phyloP scores from a whole-genome alignment of 2,113 vertebrate species.

The Platichthys stellatus region DNA sequence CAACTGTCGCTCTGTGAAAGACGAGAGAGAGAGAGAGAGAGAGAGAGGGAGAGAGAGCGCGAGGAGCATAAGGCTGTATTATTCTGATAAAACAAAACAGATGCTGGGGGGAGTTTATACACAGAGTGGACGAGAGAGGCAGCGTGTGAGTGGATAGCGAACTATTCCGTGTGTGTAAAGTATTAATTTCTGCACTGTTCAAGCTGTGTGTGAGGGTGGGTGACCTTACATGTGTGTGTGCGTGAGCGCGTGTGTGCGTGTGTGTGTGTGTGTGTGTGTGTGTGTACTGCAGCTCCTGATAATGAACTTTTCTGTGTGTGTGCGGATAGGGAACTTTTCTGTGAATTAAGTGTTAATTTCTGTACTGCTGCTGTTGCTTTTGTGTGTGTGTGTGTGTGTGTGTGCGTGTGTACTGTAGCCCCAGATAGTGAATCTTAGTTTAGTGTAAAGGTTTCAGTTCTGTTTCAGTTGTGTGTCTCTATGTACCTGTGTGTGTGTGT shows the following conservation, averaged over 20 bases:
- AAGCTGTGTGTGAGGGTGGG: not conserved
- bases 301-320: not conserved
- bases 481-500: not conserved
- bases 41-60: not conserved
- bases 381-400: conserved; percentile 11
- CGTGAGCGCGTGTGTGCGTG: not conserved
- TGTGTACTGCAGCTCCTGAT: not conserved
- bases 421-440: no score
- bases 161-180: conserved; percentile 15
- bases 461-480: not conserved
- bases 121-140: conserved; percentile 28
- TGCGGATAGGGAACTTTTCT: not conserved
- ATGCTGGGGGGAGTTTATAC: conserved; percentile 58
- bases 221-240: not conserved
- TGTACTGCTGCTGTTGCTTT: not conserved
- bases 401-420: conserved; percentile 10
- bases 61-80: conserved; percentile 53
- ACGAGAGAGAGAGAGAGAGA: conserved; percentile 5
- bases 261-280: not conserved
- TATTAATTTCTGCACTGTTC: no score
- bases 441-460: no score
- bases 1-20: conserved; percentile 40
- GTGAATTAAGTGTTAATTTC: no score
- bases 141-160: not conserved
- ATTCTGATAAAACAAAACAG: conserved; percentile 76